phyloP scores from a whole-genome alignment of 2,888 invertebrate species.

The Gasteruption jaculator region DNA sequence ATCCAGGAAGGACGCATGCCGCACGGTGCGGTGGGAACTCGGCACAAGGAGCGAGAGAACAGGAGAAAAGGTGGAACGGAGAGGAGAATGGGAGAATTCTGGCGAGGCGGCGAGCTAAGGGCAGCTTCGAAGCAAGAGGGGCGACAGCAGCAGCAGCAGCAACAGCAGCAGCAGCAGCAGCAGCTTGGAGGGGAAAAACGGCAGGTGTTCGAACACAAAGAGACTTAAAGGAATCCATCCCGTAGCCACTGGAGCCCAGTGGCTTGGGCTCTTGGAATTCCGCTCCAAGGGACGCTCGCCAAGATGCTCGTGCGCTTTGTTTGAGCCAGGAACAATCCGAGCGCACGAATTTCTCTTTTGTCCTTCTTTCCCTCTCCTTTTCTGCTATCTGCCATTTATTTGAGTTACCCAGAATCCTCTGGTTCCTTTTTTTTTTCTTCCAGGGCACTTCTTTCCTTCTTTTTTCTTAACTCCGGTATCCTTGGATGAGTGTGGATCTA shows the following conservation, averaged over 20 bases:
- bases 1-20: conserved; percentile 30
- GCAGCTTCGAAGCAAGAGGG: conserved; percentile 22
- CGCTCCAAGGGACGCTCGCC: too few species aligned
- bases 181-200: conserved; percentile 35
- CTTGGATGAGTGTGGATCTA: conserved; percentile 79
- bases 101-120: conserved; percentile 10
- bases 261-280: too few species aligned
- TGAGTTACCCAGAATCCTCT: conserved; percentile 1
- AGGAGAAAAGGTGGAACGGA: conserved; percentile 16
- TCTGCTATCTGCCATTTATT: too few species aligned
- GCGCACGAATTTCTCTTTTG: too few species aligned
- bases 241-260: conserved; percentile 35
- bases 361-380: too few species aligned
- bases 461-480: conserved; percentile 52
- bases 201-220: conserved; percentile 45
- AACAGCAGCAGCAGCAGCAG: too few species aligned
- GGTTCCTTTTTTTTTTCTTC: neutral
- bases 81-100: conserved; percentile 27
- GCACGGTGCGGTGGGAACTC: conserved; percentile 1
- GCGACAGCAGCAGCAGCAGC: conserved; percentile 19
- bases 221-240: conserved; percentile 41
- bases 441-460: conserved; percentile 1
- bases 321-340: too few species aligned
- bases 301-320: too few species aligned
- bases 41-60: conserved; percentile 13